phyloP scores from a whole-genome alignment of 2,113 vertebrate genomes.

The Corythaeola cristata region DNA sequence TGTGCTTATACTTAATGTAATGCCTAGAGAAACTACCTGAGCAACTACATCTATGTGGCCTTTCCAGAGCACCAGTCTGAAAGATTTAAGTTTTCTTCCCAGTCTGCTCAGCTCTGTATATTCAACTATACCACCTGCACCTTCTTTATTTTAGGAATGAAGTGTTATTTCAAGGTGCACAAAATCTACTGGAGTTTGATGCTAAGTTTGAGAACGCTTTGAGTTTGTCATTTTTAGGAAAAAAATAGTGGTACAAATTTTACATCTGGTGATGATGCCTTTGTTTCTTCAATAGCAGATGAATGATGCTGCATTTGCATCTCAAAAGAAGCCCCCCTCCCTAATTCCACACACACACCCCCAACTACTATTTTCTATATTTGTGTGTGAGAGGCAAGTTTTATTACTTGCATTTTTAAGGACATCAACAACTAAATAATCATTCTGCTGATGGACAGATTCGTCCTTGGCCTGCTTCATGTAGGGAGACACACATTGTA shows the following conservation, averaged over 20 bases:
- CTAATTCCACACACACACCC: not conserved
- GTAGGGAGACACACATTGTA: not conserved
- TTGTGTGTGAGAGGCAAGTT: not conserved
- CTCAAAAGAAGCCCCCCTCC: not conserved
- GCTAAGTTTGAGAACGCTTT: constrained; percentile 6
- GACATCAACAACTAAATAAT: not conserved
- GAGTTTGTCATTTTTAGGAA: not conserved
- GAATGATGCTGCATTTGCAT: not conserved
- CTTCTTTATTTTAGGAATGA: not conserved
- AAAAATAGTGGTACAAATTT: not conserved
- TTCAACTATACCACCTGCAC: not conserved
- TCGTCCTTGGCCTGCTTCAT: not conserved
- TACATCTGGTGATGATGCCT: not conserved
- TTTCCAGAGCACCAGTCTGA: constrained; percentile 29
- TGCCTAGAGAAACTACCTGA: constrained; percentile 17
- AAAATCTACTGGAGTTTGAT: not conserved
- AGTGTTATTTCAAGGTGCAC: not conserved
- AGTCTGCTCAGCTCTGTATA: constrained; percentile 7
- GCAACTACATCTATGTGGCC: constrained; percentile 8
- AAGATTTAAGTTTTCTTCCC: not conserved
- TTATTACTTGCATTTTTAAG: not conserved
- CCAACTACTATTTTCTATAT: not conserved
- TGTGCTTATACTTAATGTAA: constrained; percentile 13
- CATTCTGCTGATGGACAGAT: not conserved
- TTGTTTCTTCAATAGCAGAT: not conserved